Conservation (phyloP, 2,888 invertebrate species). For the Lordiphosa andalusiaca region DNA sequence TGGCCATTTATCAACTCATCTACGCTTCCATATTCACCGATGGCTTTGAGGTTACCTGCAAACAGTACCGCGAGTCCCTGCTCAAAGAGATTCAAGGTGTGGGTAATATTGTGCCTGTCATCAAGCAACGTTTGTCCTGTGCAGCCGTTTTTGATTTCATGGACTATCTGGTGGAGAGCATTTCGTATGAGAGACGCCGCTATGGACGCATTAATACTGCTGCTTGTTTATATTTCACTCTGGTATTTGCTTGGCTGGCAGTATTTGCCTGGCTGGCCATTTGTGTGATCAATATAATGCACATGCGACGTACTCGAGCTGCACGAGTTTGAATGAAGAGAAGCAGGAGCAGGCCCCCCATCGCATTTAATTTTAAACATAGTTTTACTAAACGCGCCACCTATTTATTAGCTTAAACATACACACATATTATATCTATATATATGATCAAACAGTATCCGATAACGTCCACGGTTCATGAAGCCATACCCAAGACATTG, state of each 20-base stretch:
- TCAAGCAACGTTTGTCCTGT: slow-evolving; percentile 84
- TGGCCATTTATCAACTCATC: slow-evolving; percentile 85
- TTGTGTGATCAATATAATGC: slow-evolving; percentile 81
- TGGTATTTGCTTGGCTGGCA: slow-evolving; percentile 84
- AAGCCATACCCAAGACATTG: slow-evolving; percentile 51
- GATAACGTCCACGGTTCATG: slow-evolving; percentile 46
- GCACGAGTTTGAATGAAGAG: slow-evolving; percentile 66
- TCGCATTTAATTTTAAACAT: slow-evolving; percentile 33
- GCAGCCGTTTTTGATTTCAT: slow-evolving; percentile 90
- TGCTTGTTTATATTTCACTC: slow-evolving; percentile 84
- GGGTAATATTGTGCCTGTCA: slow-evolving; percentile 79
- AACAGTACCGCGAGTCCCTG: slow-evolving; percentile 86
- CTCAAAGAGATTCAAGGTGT: slow-evolving; percentile 82
- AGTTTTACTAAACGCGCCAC: slow-evolving; percentile 27
- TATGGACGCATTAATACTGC: slow-evolving; percentile 88
- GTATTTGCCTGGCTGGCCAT: slow-evolving; percentile 83
- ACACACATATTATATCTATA: not conserved
- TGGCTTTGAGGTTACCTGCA: slow-evolving; percentile 89
- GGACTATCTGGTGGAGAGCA: slow-evolving; percentile 89
- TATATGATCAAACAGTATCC: no score
- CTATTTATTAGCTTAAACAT: slow-evolving; percentile 50
- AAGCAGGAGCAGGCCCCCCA: slow-evolving; percentile 28
- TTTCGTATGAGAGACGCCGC: slow-evolving; percentile 83
- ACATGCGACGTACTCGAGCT: slow-evolving; percentile 80
- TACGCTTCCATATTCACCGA: slow-evolving; percentile 86